Evolutionary conservation across 2,888 invertebrate species (phyloP), one percentile per base, ranked within the genome.

Genomic region (Argynnis bischoffii): DNA sequence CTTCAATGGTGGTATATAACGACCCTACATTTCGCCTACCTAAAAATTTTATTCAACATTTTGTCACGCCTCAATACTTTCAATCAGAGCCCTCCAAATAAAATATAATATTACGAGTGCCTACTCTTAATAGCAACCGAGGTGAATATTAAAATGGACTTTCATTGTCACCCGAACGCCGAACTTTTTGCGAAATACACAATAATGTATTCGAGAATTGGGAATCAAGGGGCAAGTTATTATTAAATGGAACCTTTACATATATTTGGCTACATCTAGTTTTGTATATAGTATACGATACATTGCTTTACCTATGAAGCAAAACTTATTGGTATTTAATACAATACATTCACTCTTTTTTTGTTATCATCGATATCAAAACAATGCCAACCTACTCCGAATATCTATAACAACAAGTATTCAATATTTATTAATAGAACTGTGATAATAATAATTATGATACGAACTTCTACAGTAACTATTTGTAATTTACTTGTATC

Each of bases 31-130:
- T 87, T 88, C 89, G 86, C 90, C 90, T 90, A 90, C 87, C 90
- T 86, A 87, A 88, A 86, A 85, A 85, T 86, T 86, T 87, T 83
- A 89, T 89, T 88, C 88, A 86, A 87, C 87, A 87, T 88, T 90
- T 88, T 86, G 77, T 88, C 89, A 88, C 87, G 78, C 76, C 81
- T 77, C 76, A 79, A 79, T 78, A 80, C 79, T 82, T 80, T 87
- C 85, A 89, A 89, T 90, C 88, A 87, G 79, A 76, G 79, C 76
- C 50, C 78, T 77, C 78, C 74, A 81, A 84, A 84, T 85, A 83
- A 83, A 83, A 86, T 85, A 83, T 82, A 79, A 80, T 85, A 78
- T 78, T 78, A 77, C 75, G 64, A 76, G 77, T 73, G 77, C 75
- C 78, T 77, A 77, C 78, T 81, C 82, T 81, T 81, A 84, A 84